Conservation (phyloP, 2,888 invertebrate species). For the Dendrolimus houi region DNA sequence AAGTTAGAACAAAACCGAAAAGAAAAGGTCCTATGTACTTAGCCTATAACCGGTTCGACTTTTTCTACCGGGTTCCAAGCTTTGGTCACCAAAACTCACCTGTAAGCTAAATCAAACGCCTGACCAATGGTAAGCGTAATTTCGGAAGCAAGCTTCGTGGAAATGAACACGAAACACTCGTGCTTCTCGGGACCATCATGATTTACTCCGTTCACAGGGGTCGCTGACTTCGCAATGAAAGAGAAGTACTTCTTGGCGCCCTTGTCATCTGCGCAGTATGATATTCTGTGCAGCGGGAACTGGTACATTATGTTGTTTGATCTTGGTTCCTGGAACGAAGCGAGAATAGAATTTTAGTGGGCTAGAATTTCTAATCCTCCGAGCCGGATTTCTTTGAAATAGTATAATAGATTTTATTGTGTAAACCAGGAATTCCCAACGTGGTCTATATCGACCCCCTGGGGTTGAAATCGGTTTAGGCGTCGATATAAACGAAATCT, state of each 20-base stretch:
- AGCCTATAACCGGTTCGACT: too few relatives aligned
- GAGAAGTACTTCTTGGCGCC: constrained; percentile 98
- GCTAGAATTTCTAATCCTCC: background rate
- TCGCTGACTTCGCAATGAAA: constrained; percentile 88
- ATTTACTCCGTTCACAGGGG: constrained; percentile 45
- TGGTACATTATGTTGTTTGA: constrained; percentile 91
- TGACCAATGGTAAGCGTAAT: constrained; percentile 98
- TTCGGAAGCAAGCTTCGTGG: constrained; percentile 97
- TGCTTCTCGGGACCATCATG: constrained; percentile 80
- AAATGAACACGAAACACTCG: constrained; percentile 97
- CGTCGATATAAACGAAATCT: too few relatives aligned
- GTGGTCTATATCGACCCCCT: too few relatives aligned
- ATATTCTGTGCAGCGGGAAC: constrained; percentile 97
- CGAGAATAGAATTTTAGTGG: constrained; percentile 6
- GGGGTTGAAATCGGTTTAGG: too few relatives aligned
- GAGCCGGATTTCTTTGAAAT: background rate
- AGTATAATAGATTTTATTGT: background rate
- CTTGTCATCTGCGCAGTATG: constrained; percentile 99
- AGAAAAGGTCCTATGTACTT: too few relatives aligned
- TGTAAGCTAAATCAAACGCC: constrained; percentile 98
- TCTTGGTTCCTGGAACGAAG: constrained; percentile 77
- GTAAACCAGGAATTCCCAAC: too few relatives aligned
- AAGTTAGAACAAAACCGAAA: too few relatives aligned
- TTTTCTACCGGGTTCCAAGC: too few relatives aligned
- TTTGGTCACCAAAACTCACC: constrained; percentile 41